Base-by-base conservation (phyloP, 2,797 vertebrate species). In the Syngnathus rostellatus region DNA sequence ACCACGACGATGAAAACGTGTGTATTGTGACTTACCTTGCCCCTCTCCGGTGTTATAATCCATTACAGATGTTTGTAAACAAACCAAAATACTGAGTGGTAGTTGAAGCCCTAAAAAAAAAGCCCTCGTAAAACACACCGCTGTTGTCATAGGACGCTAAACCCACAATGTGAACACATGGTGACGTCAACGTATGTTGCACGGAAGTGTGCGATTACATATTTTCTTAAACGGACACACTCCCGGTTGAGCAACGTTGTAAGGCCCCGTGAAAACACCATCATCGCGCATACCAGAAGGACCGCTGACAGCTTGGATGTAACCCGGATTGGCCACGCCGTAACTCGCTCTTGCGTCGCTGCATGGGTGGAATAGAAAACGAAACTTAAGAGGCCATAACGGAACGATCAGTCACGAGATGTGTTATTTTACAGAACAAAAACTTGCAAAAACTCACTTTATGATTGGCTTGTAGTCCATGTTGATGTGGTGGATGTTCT, bases 261-360 rank as follows among this genome's bases (percentile, higher is more conserved):
- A 62, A 23, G 58, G 57, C 16, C 37, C 57, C 19, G 9, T 54
- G 53, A 55, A 55, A 55, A 55, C 11, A 31, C 5, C n/a, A 55
- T 55, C 25, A 2, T 41, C n/a, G 21, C 11, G 8, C 60, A 71
- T 80, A 91, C 90, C 88, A 12, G 83, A 60, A 0, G 0, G 2
- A 0, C 70, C 73, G 0, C 10, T 1, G n/a, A 80, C 74, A 21
- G 77, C 11, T 8, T 73, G 72, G 0, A 43, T 0, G 48, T 81
- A 90, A 0, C 76, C 87, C 0, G 83, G 82, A 21, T 85, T 88
- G 5, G 68, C 60, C 0, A 77, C 0, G 1, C 90, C 90, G 3
- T 86, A 87, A 5, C 14, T 51, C 16, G 21, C 61, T 48, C n/a
- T 11, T 2, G 73, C 75, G 1, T 43, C 19, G 19, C 89, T 90